Percentiles rank a stretch among this genome's conserved stretches.
These are phyloP conservation scores for Rhombomys opimus DNA, from an alignment of 2,113 vertebrate genomes.

Conservation along the genomic window DNA sequence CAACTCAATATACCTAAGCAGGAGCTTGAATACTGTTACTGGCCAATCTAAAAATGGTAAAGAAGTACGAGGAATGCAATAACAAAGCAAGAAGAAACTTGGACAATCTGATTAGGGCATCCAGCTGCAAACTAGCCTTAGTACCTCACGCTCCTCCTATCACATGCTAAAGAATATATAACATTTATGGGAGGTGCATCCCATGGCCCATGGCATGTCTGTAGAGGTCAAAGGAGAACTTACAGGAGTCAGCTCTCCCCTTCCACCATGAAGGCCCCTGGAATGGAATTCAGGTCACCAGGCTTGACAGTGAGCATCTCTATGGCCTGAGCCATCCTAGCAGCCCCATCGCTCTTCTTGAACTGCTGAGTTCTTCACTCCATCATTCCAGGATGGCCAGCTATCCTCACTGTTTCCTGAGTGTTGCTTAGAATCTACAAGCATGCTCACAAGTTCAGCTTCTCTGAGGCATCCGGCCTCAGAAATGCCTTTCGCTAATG, in stretches of 20 bases:
- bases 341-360: background rate
- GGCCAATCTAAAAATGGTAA: conserved; percentile 31
- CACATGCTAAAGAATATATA: background rate
- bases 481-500: conserved; percentile 19
- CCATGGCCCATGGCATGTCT: background rate
- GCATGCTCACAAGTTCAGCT: background rate
- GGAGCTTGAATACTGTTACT: background rate
- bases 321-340: background rate
- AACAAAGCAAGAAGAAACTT: background rate
- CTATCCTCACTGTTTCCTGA: background rate
- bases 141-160: background rate
- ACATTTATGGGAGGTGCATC: background rate
- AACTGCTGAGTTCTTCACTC: background rate
- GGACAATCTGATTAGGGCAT: background rate
- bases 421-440: conserved; percentile 4
- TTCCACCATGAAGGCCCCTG: no score
- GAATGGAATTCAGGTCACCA: background rate
- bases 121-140: conserved; percentile 32
- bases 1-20: background rate
- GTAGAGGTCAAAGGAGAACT: background rate
- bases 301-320: background rate
- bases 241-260: background rate
- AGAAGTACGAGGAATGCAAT: background rate
- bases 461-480: background rate
- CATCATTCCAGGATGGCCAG: background rate